Conservation (phyloP, 2,113 vertebrate species). For the Thalassarche chlororhynchos region DNA sequence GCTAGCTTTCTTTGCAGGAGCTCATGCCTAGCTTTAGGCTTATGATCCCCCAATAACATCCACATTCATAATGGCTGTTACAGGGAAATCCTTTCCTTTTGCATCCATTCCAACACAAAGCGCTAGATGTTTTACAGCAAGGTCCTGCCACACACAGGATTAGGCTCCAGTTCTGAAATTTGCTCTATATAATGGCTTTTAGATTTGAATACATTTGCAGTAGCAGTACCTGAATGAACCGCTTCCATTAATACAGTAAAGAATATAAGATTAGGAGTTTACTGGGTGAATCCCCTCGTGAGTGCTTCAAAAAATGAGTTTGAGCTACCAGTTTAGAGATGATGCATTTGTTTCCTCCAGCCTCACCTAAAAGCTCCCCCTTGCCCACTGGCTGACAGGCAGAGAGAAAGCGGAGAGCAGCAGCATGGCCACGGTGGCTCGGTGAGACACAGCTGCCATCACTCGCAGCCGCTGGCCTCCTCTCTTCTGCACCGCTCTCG, state of each 20-base stretch:
- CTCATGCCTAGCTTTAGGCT: neutral
- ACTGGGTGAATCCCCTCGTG: neutral
- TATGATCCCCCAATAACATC: neutral
- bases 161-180: neutral
- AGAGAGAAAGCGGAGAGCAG: neutral
- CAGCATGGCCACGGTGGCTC: accelerated
- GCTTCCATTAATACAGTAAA: neutral
- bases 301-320: neutral
- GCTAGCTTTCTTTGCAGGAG: neutral
- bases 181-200: neutral
- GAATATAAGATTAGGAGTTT: neutral
- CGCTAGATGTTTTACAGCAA: neutral
- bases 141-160: neutral
- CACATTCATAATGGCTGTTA: accelerated
- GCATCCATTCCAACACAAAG: accelerated
- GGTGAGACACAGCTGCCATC: neutral
- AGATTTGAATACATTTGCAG: neutral
- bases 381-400: accelerated
- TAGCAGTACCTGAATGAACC: neutral
- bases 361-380: neutral
- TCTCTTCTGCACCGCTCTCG: neutral
- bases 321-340: neutral
- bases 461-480: neutral
- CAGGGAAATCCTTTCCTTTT: neutral
- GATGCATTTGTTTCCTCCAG: neutral